Evolutionary conservation across 2,797 vertebrate species (phyloP).

Genomic region (Sphenopsis melanotis): DNA sequence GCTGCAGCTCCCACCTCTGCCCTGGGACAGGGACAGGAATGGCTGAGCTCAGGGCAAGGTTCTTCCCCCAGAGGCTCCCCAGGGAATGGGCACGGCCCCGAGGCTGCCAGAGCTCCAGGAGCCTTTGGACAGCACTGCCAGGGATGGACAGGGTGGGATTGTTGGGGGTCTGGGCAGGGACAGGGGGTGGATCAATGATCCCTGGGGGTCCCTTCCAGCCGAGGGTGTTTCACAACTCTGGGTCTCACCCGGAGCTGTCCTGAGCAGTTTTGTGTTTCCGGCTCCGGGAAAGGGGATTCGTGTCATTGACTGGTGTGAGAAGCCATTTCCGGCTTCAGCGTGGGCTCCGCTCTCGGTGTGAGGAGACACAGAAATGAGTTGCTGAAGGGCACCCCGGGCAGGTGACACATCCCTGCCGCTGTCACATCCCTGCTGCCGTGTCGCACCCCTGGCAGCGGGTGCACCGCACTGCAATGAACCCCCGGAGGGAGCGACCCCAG

Average conservation of each 20-base stretch:
- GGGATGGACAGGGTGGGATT: neutral
- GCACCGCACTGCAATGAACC: neutral
- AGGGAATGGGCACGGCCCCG: neutral
- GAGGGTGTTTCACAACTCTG: neutral
- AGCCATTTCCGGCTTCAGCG: fast-evolving
- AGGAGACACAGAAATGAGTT: neutral
- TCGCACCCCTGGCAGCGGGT: neutral
- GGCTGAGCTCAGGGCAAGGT: neutral
- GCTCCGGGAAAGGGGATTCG: neutral
- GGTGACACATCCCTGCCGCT: neutral
- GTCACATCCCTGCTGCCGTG: neutral
- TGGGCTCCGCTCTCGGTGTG: neutral
- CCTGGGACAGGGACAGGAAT: neutral
- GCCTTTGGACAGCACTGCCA: neutral
- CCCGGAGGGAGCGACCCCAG: too few species aligned
- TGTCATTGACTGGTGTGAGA: neutral
- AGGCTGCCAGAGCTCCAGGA: neutral
- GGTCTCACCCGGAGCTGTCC: neutral
- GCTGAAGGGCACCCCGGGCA: neutral
- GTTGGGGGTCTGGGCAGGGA: neutral
- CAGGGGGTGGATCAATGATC: fast-evolving
- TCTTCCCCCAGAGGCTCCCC: neutral
- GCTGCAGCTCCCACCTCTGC: neutral
- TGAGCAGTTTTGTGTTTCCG: neutral
- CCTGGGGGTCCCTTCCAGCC: neutral